Conservation (phyloP, 2,888 invertebrate genomes). For the Cetonia aurata region DNA sequence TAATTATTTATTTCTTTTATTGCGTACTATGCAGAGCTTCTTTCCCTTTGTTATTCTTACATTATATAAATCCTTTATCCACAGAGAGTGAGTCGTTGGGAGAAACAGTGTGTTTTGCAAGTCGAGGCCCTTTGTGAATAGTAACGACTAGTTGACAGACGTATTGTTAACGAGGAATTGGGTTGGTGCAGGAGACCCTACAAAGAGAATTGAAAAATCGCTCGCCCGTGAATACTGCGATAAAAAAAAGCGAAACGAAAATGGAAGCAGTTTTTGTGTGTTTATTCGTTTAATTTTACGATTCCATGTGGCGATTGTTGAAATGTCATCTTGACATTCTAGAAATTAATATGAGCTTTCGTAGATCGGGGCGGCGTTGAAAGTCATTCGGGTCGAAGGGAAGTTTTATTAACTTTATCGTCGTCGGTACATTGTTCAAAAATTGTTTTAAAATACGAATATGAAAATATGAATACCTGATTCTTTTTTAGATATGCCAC, state of each 20-base stretch:
- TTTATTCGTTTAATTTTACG: conserved; percentile 46
- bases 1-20: conserved; percentile 12
- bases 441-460: too few relatives aligned
- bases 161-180: conserved; percentile 49
- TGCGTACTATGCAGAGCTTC: conserved; percentile 2
- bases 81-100: conserved; percentile 43
- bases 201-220: conserved; percentile 52
- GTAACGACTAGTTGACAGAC: conserved; percentile 50
- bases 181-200: conserved; percentile 44
- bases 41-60: conserved; percentile 28
- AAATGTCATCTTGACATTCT: conserved; percentile 46
- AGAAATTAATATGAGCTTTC: conserved; percentile 24
- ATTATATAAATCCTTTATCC: conserved; percentile 41
- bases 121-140: conserved; percentile 48
- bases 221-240: conserved; percentile 49
- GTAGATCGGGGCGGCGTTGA: conserved; percentile 9
- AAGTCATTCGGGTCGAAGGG: conserved; percentile 14
- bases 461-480: too few relatives aligned
- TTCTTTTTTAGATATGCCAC: too few relatives aligned
- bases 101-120: conserved; percentile 48
- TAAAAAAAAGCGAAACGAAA: conserved; percentile 28
- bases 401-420: conserved; percentile 6
- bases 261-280: conserved; percentile 34
- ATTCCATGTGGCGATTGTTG: conserved; percentile 42
- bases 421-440: too few relatives aligned